Evolutionary conservation across 2,888 invertebrate genomes (phyloP).

Genomic region (Coenonympha arcania): DNA sequence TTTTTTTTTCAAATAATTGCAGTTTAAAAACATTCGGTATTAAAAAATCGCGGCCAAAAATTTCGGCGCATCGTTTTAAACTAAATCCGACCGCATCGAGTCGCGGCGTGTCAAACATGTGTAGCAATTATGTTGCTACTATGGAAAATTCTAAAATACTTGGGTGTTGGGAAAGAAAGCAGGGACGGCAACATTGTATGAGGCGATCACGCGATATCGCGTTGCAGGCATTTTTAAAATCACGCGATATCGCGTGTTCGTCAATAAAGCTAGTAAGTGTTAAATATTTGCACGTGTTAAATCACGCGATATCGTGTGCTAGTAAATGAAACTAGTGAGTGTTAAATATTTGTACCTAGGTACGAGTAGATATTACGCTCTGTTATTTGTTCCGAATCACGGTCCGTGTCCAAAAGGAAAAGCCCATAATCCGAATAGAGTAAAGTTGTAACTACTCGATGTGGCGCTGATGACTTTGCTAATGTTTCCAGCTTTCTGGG

Average conservation of each 20-base stretch:
- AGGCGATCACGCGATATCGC: too few species aligned
- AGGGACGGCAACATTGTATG: too few species aligned
- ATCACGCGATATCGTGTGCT: too few species aligned
- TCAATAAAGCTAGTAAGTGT: too few species aligned
- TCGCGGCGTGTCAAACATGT: constrained; percentile 11
- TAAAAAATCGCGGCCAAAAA: background rate
- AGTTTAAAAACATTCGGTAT: too few species aligned
- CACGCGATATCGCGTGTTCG: too few species aligned
- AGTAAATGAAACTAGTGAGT: too few species aligned
- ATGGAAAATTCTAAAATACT: too few species aligned
- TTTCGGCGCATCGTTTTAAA: background rate
- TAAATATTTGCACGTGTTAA: too few species aligned
- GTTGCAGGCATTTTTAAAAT: too few species aligned
- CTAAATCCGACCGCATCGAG: constrained; percentile 1
- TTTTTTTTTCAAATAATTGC: too few species aligned
- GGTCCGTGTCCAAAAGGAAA: constrained; percentile 22
- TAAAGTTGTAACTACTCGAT: background rate
- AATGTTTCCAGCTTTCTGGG: background rate
- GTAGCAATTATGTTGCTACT: constrained; percentile 22
- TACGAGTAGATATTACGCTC: constrained; percentile 18
- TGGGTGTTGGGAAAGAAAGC: too few species aligned
- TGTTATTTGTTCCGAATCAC: constrained; percentile 23
- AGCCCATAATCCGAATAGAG: constrained; percentile 25
- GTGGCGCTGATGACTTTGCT: background rate
- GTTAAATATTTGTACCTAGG: constrained; percentile 24